Evolutionary conservation across 2,797 vertebrate species (phyloP), one percentile per base, ranked within the genome.

Genomic region (Petrocephalus schoutedeni): DNA sequence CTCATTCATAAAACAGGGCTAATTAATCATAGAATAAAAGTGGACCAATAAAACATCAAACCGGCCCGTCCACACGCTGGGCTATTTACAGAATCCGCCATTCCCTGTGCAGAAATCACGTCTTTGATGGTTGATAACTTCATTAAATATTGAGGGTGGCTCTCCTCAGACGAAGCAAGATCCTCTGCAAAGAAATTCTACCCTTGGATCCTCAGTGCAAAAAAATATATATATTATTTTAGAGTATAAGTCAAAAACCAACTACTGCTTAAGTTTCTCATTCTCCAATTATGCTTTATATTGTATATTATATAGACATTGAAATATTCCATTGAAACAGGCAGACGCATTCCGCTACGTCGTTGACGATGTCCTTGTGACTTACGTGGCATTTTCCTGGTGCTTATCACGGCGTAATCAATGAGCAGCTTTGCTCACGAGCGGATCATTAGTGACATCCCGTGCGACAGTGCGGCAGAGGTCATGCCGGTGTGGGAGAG

Each of bases 141-240:
- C 59, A 88, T 88, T 61, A 84, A 85, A 88, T 88, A 88, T 84
- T 88, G 28, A 88, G 28, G 14, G 19, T 16, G 28, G 84, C 84
- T 85, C 56, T 85, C 56, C 54, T 57, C 84, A 57, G 21, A 85
- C 23, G 53, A 85, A 84, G 16, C 32, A 28, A 83, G 82, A 58
- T 28, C 5, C 23, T 59, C 28, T 59, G 56, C 21, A 85, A 85
- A 85, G 28, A 85, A 41, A 85, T 12, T 19, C 23, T 41, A 85
- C 23, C 16, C 83, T 85, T 56, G 83, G 54, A 41, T 58, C 83
- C 54, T 36, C 56, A 2, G 23, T n/a, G 21, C 21, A 19, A 58
- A 57, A 85, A 80, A 32, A 74, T 28, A 85, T 0, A 85, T n/a
- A 4, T 2, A 23, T 14, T 14, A 36, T 36, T 57, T 19, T 2